Evolutionary conservation across 1,140 invertebrate species (phyloP), one percentile per base, ranked within the genome.

Genomic region (Coptotermes formosanus): DNA sequence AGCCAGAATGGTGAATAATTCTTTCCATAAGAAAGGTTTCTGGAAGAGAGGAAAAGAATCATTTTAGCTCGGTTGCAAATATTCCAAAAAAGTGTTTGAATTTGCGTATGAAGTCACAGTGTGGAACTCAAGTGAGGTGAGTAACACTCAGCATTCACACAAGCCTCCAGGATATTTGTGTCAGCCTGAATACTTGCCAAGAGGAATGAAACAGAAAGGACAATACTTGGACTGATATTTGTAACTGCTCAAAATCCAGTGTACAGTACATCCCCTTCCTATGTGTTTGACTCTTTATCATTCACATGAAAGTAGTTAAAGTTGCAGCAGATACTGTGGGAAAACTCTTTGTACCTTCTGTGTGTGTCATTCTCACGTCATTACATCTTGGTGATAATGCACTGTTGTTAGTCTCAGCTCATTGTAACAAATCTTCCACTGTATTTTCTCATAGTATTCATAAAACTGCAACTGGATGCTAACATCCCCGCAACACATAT

Each of bases 231-330:
- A 84, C 48, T 59, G 83, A 84, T 84, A 75, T 30, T 75, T 75
- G 83, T 84, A 84, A 84, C 83, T 84, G 83, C 83, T 84, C 83
- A 84, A 84, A 84, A 84, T 84, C 83, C 83, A 84, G 83, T 84
- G 83, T 84, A 84, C 48, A 52, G 45, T 59, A 52, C 52, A 52
- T 84, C 83, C 83, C 30, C 9, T 32, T 32, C 52, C 83, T 48
- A 52, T 59, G 23, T 52, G 45, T 84, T 84, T 84, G 83, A 52
- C 52, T 84, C 52, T 84, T 84, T 84, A 84, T 84, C 52, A 59
- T 84, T 84, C 52, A 48, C 52, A 84, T 84, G 48, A 84, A 30
- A 25, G 83, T 84, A 84, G 83, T 84, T 84, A 84, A 84, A 84
- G 83, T 84, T 30, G 83, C 83, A 48, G 83, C 83, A 84, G 83